Base-by-base conservation (phyloP, 1,140 invertebrate genomes). In the Drosophila sucinea region DNA sequence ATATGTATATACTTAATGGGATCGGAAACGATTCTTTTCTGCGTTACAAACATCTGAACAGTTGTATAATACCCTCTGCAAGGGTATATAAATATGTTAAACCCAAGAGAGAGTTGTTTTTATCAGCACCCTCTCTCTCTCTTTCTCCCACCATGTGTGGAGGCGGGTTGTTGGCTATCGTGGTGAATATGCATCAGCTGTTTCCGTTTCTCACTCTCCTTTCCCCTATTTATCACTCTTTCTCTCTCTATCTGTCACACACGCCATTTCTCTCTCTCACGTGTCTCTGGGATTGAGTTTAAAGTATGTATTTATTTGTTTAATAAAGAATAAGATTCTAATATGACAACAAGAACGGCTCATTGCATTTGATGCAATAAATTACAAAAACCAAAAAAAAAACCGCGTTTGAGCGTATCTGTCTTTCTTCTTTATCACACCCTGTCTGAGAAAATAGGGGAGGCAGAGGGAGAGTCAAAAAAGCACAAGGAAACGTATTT, bases 151-250 rank as follows among this genome's bases (percentile, higher is more conserved):
- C 10, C 2, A 1, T 7, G 17, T 4, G 5, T 10, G 32, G 30
- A 32, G 33, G 4, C 30, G 60, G 41, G 27, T 30, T 25, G 25
- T 29, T 44, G 10, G 11, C 5, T 61, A 10, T 61, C 25, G n/a
- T 40, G 60, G 35, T 40, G 35, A 61, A 27, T 61, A 41, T 17
- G 38, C 23, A 61, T 61, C 35, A 61, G 60, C 60, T 63, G 61
- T 58, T 58, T 23, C 25, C 65, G 17, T 25, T 40, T 55, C 41
- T n/a, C 32, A 3, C 51, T 35, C 65, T 38, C 60, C 1, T 40
- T 30, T 56, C 55, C 30, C 25, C 30, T 4, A 17, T 17, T 0
- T 17, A 17, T 17, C 17, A 17, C 44, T 30, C 23, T 60, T 30
- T n/a, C 44, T 8, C 5, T 3, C 29, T 11, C 30, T 57, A 23